Base-by-base conservation (phyloP, 2,888 invertebrate genomes). In the Ceratothoa steindachneri region DNA sequence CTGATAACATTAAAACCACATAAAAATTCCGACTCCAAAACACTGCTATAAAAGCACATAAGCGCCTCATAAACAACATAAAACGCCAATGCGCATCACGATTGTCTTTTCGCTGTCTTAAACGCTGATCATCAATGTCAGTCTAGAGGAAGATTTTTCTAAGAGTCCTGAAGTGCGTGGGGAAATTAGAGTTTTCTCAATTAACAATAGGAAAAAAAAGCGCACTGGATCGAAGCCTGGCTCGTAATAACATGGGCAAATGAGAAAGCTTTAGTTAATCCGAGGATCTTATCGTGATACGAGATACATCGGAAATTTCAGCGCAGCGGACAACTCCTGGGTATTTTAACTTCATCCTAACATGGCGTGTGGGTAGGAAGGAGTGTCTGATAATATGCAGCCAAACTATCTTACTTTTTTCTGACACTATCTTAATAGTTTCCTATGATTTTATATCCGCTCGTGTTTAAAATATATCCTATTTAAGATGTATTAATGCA, bases 1-100 rank as follows among this genome's bases (percentile, higher is more conserved):
- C 72, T 72, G 75, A 75, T 75, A 75, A 75, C 75, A 75, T 75
- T 75, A 75, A 75, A 69, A 53, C 67, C 66, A 75, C 75, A 75
- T 75, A 72, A 75, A 60, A 72, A 75, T 72, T 72, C 75, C 75
- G 72, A 69, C 68, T 69, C 72, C 72, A 60, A 72, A 75, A 75
- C 72, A 75, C 69, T 70, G 75, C 75, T 69, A 72, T 75, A 75
- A 75, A 75, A 69, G 75, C 72, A 70, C 55, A 69, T 31, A 51
- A 70, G 55, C 69, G 69, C 22, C 67, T 75, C 75, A 75, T 75
- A 75, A 75, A 75, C 75, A 75, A 75, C 75, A 75, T 75, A 75
- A 75, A 60, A 72, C 27, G 75, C 70, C 75, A 72, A 70, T 69
- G 52, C 67, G 72, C 69, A 69, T 75, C 75, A 75, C 75, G 75